Evolutionary conservation across 2,113 vertebrate genomes (phyloP).

Genomic region (Mormoops blainvillei): DNA sequence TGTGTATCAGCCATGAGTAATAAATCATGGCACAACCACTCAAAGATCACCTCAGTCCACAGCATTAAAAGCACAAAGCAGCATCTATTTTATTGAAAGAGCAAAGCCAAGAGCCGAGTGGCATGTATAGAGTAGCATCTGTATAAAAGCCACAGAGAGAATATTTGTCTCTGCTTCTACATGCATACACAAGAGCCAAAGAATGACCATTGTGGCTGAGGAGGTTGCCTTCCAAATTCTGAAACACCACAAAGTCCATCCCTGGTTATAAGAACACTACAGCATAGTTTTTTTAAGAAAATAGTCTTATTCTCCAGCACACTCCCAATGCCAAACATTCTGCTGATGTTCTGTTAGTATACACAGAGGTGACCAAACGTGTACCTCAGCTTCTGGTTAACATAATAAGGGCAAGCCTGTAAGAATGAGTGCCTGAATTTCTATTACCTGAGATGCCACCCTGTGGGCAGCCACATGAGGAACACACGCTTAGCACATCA

Average conservation of each 20-base stretch:
- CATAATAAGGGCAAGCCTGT: not conserved
- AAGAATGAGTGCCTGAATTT: not conserved
- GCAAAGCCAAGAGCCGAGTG: not conserved
- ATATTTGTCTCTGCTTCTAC: not conserved
- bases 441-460: not conserved
- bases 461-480: accelerated
- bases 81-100: not conserved
- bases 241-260: not conserved
- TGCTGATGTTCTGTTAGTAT: not conserved
- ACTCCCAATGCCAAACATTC: not conserved
- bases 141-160: not conserved
- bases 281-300: not conserved
- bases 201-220: not conserved
- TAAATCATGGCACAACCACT: accelerated
- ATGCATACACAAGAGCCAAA: accelerated
- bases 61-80: not conserved
- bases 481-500: too few relatives aligned
- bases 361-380: not conserved
- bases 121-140: accelerated
- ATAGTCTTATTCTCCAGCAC: not conserved
- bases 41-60: accelerated
- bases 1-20: not conserved
- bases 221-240: not conserved
- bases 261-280: not conserved
- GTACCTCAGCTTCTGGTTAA: not conserved